Conservation (phyloP, 2,888 invertebrate species). For the Chalcis sispes region DNA sequence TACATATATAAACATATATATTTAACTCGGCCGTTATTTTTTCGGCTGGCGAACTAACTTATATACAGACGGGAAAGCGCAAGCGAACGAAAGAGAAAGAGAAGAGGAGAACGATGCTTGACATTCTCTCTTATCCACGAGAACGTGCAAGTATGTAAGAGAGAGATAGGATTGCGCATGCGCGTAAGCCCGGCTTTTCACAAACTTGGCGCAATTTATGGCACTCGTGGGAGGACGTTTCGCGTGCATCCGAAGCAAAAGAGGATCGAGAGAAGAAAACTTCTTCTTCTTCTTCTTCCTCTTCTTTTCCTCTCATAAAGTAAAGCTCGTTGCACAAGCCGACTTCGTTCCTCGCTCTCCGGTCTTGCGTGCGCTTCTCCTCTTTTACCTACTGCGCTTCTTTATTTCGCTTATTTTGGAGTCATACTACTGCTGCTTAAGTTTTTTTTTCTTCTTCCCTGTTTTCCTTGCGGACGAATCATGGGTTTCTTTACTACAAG, state of each 20-base stretch:
- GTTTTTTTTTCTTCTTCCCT: too few species aligned
- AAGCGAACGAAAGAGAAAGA: constrained; percentile 4
- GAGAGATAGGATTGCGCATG: background rate
- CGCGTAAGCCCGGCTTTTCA: constrained; percentile 51
- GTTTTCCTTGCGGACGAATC: too few species aligned
- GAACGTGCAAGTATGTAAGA: constrained; percentile 41
- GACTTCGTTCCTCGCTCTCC: background rate
- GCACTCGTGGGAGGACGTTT: constrained; percentile 61
- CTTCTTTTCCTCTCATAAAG: constrained; percentile 59
- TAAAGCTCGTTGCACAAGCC: background rate
- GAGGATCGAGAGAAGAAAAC: constrained; percentile 42
- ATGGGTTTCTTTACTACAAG: too few species aligned
- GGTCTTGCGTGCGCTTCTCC: background rate
- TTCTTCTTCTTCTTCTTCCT: too few species aligned
- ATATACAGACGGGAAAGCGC: background rate
- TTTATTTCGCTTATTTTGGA: too few species aligned
- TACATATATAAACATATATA: too few species aligned
- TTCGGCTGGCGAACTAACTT: background rate
- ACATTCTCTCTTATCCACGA: background rate
- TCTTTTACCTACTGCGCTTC: too few species aligned
- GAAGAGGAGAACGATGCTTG: background rate
- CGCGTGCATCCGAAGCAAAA: constrained; percentile 26
- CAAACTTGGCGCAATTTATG: constrained; percentile 65
- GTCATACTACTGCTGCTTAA: too few species aligned
- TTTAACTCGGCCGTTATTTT: constrained; percentile 47